Evolutionary conservation across 2,797 vertebrate species (phyloP), one percentile per base, ranked within the genome.

Genomic region (Gallinago solitaria): DNA sequence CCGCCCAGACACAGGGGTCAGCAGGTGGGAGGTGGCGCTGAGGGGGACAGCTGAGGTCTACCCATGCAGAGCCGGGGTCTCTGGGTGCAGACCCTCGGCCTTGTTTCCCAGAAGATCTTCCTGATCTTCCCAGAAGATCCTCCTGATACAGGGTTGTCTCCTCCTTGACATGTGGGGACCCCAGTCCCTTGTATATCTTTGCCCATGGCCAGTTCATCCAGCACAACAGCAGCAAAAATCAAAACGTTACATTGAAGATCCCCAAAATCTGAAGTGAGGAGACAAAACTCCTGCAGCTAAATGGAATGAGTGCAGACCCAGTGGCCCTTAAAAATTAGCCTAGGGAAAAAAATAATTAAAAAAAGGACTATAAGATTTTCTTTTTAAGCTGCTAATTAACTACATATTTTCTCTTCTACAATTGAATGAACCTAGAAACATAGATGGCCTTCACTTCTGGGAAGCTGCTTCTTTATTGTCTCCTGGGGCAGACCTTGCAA

Each of bases 61-160:
- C 50, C 61, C 30, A n/a, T 1, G 0, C 0, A 1, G 10, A 33
- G 25, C 17, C 0, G 2, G 9, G 15, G 4, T 1, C 0, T 2
- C 19, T 70, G 32, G 3, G 4, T 25, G 12, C 71, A 68, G 45
- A 17, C 3, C 19, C 9, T 33, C 0, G 0, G 12, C 33, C 3
- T 0, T 6, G 17, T 41, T 41, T 60, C 47, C 35, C 60, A 64
- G 69, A 47, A 89, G 25, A 45, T 6, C 3, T 17, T 21, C 21
- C 47, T 47, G 47, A 23, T 47, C 47, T 47, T 47, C 47, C 27
- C 37, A 16, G 4, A 5, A 8, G 11, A 48, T 7, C 8, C 6
- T 67, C 20, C 27, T 71, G 1, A 39, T 39, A 21, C 5, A 15
- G 23, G 9, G 9, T 0, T 78, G 11, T 67, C 41, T n/a, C 9